Conservation (phyloP, 2,113 vertebrate species). For the Petrocephalus zakoni region DNA sequence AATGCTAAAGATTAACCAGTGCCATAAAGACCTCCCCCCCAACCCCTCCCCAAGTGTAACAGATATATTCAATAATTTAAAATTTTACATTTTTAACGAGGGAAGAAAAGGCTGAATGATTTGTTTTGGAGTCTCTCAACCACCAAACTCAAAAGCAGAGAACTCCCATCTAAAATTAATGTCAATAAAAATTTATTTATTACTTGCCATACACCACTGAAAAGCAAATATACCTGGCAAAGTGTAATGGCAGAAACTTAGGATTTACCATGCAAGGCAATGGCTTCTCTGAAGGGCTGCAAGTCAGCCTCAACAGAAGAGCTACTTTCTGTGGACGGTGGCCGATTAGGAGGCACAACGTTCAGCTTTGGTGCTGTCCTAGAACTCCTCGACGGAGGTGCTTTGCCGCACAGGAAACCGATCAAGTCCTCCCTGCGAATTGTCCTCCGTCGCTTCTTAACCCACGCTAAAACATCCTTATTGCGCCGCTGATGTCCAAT, state of each 20-base stretch:
- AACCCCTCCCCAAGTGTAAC: not conserved
- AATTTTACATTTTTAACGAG: not conserved
- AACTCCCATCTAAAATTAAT: not conserved
- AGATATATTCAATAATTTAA: not conserved
- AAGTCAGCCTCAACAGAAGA: conserved; percentile 96
- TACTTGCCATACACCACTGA: not conserved
- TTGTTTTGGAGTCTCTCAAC: not conserved
- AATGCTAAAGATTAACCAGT: not conserved
- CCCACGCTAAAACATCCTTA: conserved; percentile 97
- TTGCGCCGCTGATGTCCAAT: conserved; percentile 92
- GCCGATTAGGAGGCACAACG: conserved; percentile 87
- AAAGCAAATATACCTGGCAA: not conserved
- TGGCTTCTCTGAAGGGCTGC: conserved; percentile 98
- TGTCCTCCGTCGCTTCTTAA: conserved; percentile 95
- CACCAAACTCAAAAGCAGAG: not conserved
- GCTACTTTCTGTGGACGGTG: conserved; percentile 82
- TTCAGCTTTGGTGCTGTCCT: conserved; percentile 86
- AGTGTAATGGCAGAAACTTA: not conserved
- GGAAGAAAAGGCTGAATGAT: not conserved
- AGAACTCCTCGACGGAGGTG: conserved; percentile 85
- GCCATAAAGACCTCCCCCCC: not conserved
- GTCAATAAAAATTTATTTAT: not conserved
- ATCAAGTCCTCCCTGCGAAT: conserved; percentile 97
- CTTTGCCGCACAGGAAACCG: conserved; percentile 98
- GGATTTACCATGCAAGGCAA: conserved; percentile 91